Evolutionary conservation across 2,888 invertebrate genomes (phyloP), one percentile per base, ranked within the genome.

Genomic region (Capitulum mitella): DNA sequence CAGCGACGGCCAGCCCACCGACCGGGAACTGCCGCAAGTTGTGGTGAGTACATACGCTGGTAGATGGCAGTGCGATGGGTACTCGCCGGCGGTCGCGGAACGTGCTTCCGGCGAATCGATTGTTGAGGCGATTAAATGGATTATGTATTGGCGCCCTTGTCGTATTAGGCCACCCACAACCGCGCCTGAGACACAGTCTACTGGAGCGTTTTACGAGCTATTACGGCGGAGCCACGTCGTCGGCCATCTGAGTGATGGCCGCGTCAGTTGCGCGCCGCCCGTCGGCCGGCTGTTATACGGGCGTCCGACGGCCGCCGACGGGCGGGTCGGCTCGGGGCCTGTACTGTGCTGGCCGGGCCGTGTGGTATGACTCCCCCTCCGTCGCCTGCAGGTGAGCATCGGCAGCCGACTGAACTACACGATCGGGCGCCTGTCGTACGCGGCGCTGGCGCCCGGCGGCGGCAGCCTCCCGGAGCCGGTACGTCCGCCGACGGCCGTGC

Each of bases 361-460:
- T 43, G 43, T 43, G 43, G 43, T 5, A 43, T 43, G 43, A 12
- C 6, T 5, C 43, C 12, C 43, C 5, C 43, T 5, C 43, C 43
- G 43, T 12, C 12, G 43, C 43, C 43, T 12, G 0, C 70, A 70
- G 70, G 86, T 95, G 3, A 92, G 91, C 83, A 93, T 95, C 79
- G 95, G 96, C n/a, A 90, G 91, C 79, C 88, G 95, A 80, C 70
- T 70, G 26, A 91, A 91, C 79, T 95, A 92, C 85, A 90, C 90
- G 81, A 95, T 98, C 83, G 98, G 97, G 43, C 92, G 92, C 84
- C 88, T 98, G 81, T 88, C 88, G 82, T 97, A 97, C 86, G 94
- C 94, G 77, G 90, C 93, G 75, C 94, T 93, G 78, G 90, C 92
- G 83, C 91, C 93, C 70, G 87, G 92, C 80, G 92, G 92, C 84